Evolutionary conservation across 1,140 invertebrate species (phyloP).

Genomic region (Mylabris phalerata): DNA sequence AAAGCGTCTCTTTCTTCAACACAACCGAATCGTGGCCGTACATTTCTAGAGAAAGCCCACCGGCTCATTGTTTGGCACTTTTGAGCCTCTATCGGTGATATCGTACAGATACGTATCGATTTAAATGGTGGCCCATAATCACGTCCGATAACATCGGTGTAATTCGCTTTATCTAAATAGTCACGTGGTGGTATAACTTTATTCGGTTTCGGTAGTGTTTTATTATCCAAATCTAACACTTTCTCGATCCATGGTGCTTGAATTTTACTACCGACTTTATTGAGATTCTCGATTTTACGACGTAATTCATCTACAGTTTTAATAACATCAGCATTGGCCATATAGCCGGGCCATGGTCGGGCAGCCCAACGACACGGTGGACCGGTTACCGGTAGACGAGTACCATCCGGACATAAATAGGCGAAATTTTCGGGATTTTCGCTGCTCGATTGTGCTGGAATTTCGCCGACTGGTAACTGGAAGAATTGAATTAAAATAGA

Average conservation of each 20-base stretch:
- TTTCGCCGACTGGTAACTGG: slow-evolving; percentile 52
- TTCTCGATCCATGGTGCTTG: slow-evolving; percentile 46
- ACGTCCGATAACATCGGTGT: slow-evolving; percentile 70
- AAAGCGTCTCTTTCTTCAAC: slow-evolving; percentile 46
- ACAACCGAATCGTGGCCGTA: slow-evolving; percentile 64
- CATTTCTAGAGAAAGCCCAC: slow-evolving; percentile 64
- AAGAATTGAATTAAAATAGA: neutral
- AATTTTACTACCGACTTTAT: slow-evolving; percentile 43
- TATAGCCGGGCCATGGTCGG: slow-evolving; percentile 69
- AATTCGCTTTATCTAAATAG: slow-evolving; percentile 64
- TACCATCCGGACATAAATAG: slow-evolving; percentile 79
- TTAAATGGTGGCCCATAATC: slow-evolving; percentile 52
- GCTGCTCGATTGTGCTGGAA: slow-evolving; percentile 42
- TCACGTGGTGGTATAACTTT: slow-evolving; percentile 54
- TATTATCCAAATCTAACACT: slow-evolving; percentile 49
- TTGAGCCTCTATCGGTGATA: slow-evolving; percentile 49
- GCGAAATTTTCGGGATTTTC: slow-evolving; percentile 56
- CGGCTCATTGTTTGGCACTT: slow-evolving; percentile 61
- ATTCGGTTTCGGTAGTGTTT: slow-evolving; percentile 53
- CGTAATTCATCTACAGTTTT: slow-evolving; percentile 43
- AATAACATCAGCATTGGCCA: slow-evolving; percentile 56
- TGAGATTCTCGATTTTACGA: slow-evolving; percentile 38
- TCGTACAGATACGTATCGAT: slow-evolving; percentile 57
- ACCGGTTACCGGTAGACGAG: slow-evolving; percentile 55
- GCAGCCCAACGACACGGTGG: slow-evolving; percentile 73